Evolutionary conservation across 2,797 vertebrate genomes (phyloP).

Genomic region (Pogonophryne albipinna): DNA sequence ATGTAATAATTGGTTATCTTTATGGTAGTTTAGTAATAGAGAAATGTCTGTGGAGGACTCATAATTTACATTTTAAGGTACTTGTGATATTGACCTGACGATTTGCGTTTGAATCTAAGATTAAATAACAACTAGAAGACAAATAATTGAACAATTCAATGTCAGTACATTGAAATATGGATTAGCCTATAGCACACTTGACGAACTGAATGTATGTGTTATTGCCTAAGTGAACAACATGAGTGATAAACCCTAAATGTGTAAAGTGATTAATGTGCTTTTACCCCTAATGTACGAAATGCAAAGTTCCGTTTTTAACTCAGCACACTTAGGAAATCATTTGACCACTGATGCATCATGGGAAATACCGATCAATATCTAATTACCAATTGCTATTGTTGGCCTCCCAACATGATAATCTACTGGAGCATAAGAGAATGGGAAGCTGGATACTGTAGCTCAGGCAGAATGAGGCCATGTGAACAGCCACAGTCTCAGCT

Average conservation of each 20-base stretch:
- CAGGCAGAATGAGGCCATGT: slow-evolving; percentile 19
- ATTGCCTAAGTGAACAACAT: neutral
- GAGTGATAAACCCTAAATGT: neutral
- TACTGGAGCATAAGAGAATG: slow-evolving; percentile 15
- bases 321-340: neutral
- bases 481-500: slow-evolving; percentile 35
- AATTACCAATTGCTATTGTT: slow-evolving; percentile 22
- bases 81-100: neutral
- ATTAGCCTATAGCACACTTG: too few relatives aligned
- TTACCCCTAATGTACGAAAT: neutral
- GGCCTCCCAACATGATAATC: slow-evolving; percentile 3
- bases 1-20: neutral
- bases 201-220: neutral
- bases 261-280: too few relatives aligned
- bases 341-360: slow-evolving; percentile 9
- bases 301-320: neutral
- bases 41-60: neutral
- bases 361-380: slow-evolving; percentile 14
- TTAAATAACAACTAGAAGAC: neutral
- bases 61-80: neutral
- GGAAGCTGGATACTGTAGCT: slow-evolving; percentile 1
- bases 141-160: neutral
- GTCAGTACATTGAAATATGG: neutral
- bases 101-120: neutral
- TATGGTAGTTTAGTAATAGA: neutral